Base-by-base conservation (phyloP, 1,140 invertebrate genomes). In the Drosophila subobscura region DNA sequence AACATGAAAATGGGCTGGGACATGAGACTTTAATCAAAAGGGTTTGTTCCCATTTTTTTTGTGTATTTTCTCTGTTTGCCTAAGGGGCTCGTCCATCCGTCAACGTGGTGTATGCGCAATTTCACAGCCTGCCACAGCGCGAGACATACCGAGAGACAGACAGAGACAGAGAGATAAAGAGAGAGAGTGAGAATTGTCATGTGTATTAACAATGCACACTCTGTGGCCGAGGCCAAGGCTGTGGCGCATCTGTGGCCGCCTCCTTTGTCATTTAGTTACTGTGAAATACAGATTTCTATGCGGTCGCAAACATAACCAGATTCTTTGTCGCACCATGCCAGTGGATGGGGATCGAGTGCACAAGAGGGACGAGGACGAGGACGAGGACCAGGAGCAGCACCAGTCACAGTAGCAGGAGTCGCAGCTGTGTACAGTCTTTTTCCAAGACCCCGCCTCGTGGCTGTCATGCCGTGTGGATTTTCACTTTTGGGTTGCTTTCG, bases 131-230 rank as follows among this genome's bases (percentile, higher is more conserved):
- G 70, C 78, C 79, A 77, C 33, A 37, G 33, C 33, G 3, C 8
- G 8, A 10, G 33, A 37, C 10, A 37, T 10, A 6, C 25, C 5
- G 25, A 33, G 29, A 33, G 29, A 29, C 0, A 2, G 27, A 7
- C 2, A 29, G 6, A 2, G 7, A 20, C 16, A 20, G 16, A 20
- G 16, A 20, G 16, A 20, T 20, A 20, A 20, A 8, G 29, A 10
- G 63, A 60, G 23, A 80, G 57, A 49, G 37, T 55, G 44, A 44
- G 67, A 72, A 80, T 80, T 81, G 78, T 81, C 79, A 64, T 77
- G 78, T 77, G 58, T 81, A 81, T 81, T 81, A 81, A 81, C 78
- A 81, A 77, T 81, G 78, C 61, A 81, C 67, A 59, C 46, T 53
- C 49, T 68, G 53, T 57, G 67, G 56, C 73, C 63, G 63, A 65